A percentile compares a stretch with the other conserved stretches of the same genome.
These are phyloP conservation scores for Heterodera carotae DNA, from an alignment of 1,140 invertebrate species.

Conservation along the genomic window DNA sequence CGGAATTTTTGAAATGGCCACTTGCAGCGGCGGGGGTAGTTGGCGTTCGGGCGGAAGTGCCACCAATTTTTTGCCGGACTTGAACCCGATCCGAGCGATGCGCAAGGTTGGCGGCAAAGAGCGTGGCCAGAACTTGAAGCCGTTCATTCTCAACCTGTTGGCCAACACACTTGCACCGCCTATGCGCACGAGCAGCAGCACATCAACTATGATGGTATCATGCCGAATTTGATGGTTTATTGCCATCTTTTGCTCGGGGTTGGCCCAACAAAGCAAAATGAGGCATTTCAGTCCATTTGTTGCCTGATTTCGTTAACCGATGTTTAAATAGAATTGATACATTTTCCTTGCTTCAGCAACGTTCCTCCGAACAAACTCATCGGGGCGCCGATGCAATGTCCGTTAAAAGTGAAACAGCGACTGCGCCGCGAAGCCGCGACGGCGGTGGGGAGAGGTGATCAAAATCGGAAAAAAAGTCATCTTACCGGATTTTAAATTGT, in stretches of 20 bases:
- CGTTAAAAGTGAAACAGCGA: background rate
- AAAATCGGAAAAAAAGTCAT: background rate
- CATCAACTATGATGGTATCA: background rate
- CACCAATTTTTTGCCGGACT: conserved; percentile 19
- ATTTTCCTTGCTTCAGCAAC: background rate
- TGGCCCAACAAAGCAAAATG: background rate
- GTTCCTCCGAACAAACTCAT: background rate
- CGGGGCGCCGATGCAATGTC: background rate
- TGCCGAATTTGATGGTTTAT: conserved; percentile 1
- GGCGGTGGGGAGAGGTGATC: background rate
- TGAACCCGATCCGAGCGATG: conserved; percentile 48
- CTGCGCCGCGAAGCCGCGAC: background rate
- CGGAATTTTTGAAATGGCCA: conserved; percentile 12
- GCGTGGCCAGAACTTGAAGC: conserved; percentile 47
- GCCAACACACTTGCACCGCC: conserved; percentile 41
- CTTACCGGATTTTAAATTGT: too few relatives aligned
- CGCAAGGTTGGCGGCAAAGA: conserved; percentile 40
- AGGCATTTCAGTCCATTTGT: too few relatives aligned
- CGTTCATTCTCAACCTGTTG: conserved; percentile 47
- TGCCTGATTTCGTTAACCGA: background rate
- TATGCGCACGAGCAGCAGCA: background rate
- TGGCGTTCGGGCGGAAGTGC: background rate
- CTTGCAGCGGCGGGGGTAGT: background rate
- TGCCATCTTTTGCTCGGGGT: background rate
- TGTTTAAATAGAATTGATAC: background rate